Evolutionary conservation across 2,113 vertebrate species (phyloP).

Genomic region (Odontophorus gujanensis): DNA sequence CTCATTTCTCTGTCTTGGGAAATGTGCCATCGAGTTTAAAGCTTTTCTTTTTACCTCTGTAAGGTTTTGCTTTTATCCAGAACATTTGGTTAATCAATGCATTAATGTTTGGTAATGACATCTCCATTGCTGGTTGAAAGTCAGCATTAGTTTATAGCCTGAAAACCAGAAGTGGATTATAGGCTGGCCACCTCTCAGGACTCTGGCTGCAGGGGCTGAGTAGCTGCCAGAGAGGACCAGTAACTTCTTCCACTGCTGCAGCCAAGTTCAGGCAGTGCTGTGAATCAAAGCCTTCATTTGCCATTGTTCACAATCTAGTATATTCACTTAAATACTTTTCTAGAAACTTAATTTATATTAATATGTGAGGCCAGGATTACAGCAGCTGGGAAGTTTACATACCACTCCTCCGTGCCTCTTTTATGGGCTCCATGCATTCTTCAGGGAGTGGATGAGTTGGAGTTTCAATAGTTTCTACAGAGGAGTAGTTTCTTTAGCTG

Average conservation of each 20-base stretch:
- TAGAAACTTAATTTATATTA: neutral
- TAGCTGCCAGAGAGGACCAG: neutral
- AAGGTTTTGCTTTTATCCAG: neutral
- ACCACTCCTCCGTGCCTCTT: neutral
- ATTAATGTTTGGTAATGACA: neutral
- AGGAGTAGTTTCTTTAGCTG: constrained; percentile 23
- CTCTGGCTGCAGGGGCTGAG: neutral
- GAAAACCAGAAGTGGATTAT: neutral
- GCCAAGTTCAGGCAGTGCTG: neutral
- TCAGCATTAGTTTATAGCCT: neutral
- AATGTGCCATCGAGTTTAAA: neutral
- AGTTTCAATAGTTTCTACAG: constrained; percentile 23
- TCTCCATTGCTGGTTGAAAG: neutral
- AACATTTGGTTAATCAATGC: neutral
- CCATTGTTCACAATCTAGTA: neutral
- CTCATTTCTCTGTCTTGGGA: neutral
- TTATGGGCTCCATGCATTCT: neutral
- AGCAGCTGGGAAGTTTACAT: neutral
- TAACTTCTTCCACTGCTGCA: neutral
- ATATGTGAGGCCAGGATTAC: neutral
- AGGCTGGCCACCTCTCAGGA: neutral
- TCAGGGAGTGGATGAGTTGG: neutral
- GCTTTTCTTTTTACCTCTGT: neutral
- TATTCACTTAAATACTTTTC: neutral
- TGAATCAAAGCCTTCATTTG: constrained; percentile 8